Evolutionary conservation across 2,113 vertebrate species (phyloP).

Genomic region (Atherinomorus stipes): DNA sequence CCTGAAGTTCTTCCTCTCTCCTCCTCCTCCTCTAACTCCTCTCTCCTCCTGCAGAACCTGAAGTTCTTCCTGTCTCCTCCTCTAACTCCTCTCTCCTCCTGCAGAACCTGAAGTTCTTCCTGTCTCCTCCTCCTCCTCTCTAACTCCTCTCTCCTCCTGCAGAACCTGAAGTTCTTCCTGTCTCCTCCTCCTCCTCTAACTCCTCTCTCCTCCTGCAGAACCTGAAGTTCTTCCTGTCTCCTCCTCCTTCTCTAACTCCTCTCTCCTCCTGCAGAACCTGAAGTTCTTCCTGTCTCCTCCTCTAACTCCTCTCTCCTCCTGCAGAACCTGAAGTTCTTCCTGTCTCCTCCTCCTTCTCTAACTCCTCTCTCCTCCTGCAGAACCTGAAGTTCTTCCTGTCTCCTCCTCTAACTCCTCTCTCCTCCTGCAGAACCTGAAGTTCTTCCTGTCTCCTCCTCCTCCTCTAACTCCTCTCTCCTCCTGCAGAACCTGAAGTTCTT

Average conservation of each 20-base stretch:
- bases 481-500: conserved; percentile 83
- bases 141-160: no score
- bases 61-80: background rate
- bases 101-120: conserved; percentile 90
- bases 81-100: no score
- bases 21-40: background rate
- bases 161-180: conserved; percentile 89
- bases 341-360: accelerated
- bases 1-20: no score
- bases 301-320: no score
- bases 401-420: background rate
- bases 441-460: accelerated
- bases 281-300: background rate
- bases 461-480: background rate
- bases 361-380: no score
- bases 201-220: no score
- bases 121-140: no score
- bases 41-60: conserved; percentile 89
- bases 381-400: conserved; percentile 81
- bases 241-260: background rate
- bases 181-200: accelerated
- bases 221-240: conserved; percentile 74
- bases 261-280: conserved; percentile 89
- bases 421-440: conserved; percentile 90
- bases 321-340: conserved; percentile 90